Conservation (phyloP, 2,888 invertebrate species). For the Folsomia candida region DNA sequence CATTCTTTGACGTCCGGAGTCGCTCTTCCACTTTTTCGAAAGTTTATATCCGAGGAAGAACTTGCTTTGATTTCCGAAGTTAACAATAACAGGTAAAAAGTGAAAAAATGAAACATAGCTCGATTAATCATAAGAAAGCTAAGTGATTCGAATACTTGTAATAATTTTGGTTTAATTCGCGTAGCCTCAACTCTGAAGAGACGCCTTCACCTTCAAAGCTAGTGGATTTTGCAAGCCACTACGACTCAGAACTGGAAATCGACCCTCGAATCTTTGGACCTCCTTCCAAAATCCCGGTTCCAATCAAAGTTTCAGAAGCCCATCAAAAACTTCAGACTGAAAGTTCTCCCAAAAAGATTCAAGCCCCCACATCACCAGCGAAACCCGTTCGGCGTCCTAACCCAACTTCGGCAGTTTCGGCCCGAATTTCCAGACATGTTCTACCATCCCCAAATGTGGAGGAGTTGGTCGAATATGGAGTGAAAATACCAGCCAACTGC, state of each 20-base stretch:
- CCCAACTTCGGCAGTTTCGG: slow-evolving; percentile 66
- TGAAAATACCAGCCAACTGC: slow-evolving; percentile 59
- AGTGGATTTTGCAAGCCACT: not conserved
- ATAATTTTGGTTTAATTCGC: no score
- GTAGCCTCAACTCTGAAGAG: slow-evolving; percentile 20
- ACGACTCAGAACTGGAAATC: not conserved
- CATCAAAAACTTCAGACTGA: not conserved
- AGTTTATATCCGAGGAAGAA: slow-evolving; percentile 38
- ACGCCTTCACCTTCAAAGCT: slow-evolving; percentile 7
- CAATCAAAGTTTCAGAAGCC: not conserved
- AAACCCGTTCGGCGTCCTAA: slow-evolving; percentile 28
- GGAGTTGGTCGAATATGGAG: slow-evolving; percentile 72
- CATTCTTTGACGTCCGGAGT: slow-evolving; percentile 65
- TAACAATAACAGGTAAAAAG: slow-evolving; percentile 11
- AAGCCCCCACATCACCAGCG: not conserved
- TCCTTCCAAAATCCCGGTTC: slow-evolving; percentile 13
- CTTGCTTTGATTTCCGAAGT: not conserved
- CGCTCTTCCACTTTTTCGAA: slow-evolving; percentile 59
- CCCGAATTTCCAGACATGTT: slow-evolving; percentile 70
- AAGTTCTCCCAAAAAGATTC: not conserved
- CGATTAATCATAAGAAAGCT: no score
- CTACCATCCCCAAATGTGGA: slow-evolving; percentile 69
- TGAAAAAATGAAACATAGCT: not conserved
- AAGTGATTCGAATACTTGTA: no score
- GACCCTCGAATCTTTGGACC: slow-evolving; percentile 50